Percentiles rank a stretch among this genome's conserved stretches.
Evolutionary conservation across 2,113 vertebrate genomes (phyloP).

Genomic region (Rutilus rutilus): DNA sequence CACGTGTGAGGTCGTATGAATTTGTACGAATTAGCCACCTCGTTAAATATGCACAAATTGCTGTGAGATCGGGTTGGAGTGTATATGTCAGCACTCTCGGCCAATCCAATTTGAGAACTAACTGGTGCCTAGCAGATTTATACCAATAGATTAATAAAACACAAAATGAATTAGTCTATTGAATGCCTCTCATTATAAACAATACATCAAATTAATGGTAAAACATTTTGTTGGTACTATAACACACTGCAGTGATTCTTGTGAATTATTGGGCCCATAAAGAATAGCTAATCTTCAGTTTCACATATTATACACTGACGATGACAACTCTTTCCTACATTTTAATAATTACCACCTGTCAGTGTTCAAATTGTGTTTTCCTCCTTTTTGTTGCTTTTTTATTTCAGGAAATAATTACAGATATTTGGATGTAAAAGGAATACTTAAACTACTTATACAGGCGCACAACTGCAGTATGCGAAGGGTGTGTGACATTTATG

Average conservation of each 20-base stretch:
- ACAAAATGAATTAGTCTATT: background rate
- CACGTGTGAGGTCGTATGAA: no score
- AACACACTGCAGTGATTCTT: background rate
- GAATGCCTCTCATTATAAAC: background rate
- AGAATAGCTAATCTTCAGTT: background rate
- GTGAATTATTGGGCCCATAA: background rate
- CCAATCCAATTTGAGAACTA: background rate
- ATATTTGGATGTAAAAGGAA: background rate
- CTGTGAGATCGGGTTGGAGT: no score
- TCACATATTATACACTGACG: background rate
- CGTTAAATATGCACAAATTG: no score
- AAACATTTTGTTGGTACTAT: background rate
- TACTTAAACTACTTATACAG: background rate
- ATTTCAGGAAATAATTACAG: slow-evolving; percentile 25
- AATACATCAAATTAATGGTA: background rate
- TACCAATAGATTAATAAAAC: background rate
- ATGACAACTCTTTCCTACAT: background rate
- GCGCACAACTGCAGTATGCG: background rate
- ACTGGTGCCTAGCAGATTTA: background rate
- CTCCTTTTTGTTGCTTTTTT: background rate
- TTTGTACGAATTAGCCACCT: no score
- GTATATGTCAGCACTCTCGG: background rate
- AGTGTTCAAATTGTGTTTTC: background rate
- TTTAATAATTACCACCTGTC: slow-evolving; percentile 31
- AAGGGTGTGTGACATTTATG: background rate